A percentile compares a stretch with the other conserved stretches of the same genome.
Evolutionary conservation across 2,888 invertebrate species (phyloP).

Genomic region (Blastobasis lacticolella): DNA sequence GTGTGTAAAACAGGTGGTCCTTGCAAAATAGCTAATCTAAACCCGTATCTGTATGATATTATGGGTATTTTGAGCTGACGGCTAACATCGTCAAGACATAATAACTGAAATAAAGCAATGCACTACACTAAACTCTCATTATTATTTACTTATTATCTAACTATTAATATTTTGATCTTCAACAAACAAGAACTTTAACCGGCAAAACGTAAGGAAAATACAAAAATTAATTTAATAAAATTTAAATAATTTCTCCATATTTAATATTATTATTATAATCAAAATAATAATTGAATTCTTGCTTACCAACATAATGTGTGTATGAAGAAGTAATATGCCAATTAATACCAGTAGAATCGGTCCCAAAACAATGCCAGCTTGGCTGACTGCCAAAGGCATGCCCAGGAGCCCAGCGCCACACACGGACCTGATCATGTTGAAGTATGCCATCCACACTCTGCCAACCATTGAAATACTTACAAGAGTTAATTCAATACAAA

Average conservation of each 20-base stretch:
- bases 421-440: constrained; percentile 36
- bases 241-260: neutral
- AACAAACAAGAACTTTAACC: neutral
- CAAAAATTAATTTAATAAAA: neutral
- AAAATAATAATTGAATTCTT: no score
- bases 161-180: neutral
- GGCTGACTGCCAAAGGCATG: constrained; percentile 44
- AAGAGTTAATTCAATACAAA: no score
- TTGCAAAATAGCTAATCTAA: constrained; percentile 40
- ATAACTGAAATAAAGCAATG: constrained; percentile 29
- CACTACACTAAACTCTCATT: no score
- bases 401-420: constrained; percentile 44
- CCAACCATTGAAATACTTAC: neutral
- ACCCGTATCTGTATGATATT: constrained; percentile 48
- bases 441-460: constrained; percentile 40
- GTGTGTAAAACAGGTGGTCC: constrained; percentile 30
- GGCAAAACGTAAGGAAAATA: neutral
- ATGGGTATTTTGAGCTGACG: constrained; percentile 36
- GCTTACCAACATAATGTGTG: constrained; percentile 39
- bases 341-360: constrained; percentile 28
- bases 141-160: neutral
- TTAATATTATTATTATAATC: no score
- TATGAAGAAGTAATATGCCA: constrained; percentile 32
- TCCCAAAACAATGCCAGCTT: constrained; percentile 39
- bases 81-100: constrained; percentile 37